Evolutionary conservation across 1,140 invertebrate genomes (phyloP), one percentile per base, ranked within the genome.

Genomic region (Ephestia elutella): DNA sequence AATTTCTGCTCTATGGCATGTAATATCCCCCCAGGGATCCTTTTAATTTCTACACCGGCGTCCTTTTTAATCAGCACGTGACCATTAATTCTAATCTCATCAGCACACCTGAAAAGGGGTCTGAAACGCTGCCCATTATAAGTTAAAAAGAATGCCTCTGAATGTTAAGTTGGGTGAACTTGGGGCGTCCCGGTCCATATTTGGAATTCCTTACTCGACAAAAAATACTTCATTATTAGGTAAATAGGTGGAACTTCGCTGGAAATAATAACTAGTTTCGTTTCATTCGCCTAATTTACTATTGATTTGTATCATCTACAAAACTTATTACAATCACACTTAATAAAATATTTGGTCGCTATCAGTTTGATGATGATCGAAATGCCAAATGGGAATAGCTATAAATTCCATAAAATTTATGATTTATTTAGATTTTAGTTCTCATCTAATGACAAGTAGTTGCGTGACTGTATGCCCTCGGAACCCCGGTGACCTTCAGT

Each of bases 1-100:
- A 82, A 84, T 86, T 82, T 81, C 80, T 80, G 73, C 73, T 84
- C 73, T 82, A 80, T 86, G 81, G 76, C 79, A 71, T 83, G 78
- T 82, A 78, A 83, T 82, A 78, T 81, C 78, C 75, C 73, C 63
- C 64, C 57, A 66, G 70, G 68, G 67, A 71, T 71, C 71, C 72
- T 73, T 81, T 83, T 81, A 82, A 78, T 86, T 82, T 80, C 68
- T 73, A 67, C 73, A 73, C 63, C 58, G 60, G 54, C 59, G 59
- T 59, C 66, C 70, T 71, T 80, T 78, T 80, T 76, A 78, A 78
- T 73, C 68, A 70, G 63, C 58, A 55, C 59, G 55, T 53, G n/a
- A 59, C 68, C 74, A 75, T 73, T 79, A 73, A 73, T 75, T 73
- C 67, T 65, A 68, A 58, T 60, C 60, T 57, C 59, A 62, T 56